Base-by-base conservation (phyloP, 2,113 vertebrate genomes). In the Sceloporus undulatus region DNA sequence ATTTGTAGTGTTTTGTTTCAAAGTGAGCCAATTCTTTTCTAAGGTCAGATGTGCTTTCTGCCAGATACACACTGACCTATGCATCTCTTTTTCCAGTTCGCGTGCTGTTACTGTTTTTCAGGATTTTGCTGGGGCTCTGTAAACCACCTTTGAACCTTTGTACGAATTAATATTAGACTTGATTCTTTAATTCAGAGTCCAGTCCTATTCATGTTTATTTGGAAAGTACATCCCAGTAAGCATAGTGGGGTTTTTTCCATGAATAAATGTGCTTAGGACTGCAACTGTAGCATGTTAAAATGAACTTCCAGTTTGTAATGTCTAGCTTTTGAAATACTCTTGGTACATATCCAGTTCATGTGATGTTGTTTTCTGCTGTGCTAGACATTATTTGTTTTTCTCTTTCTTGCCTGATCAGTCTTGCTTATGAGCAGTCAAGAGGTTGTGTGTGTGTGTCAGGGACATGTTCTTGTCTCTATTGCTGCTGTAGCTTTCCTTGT, bases 151-250 rank as follows among this genome's bases (percentile, higher is more conserved):
- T 82, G 73, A 40, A 18, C 29, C 76, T 75, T 65, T 92, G 13
- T 75, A 34, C 34, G 21, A 34, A 7, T 79, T 48, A 0, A 1
- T 78, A 25, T 80, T 87, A 54, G 19, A 10, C 65, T 56, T 75
- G 23, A 65, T 19, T 52, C 27, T 74, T 2, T 7, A 75, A 75
- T 87, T 62, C 9, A 68, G 54, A 38, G 42, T 54, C 29, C 71
- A 81, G 66, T 42, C 40, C 40, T 25, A 38, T 83, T 27, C 27
- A n/a, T 82, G 25, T 89, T 87, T 42, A 56, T 4, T 88, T 42
- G 59, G 29, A 29, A n/a, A 19, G 16, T 21, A 68, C 2, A 14
- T 42, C 78, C 27, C 38, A 81, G 27, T 74, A 10, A 84, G 29
- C 19, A 27, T 7, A 85, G 18, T n/a, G 65, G 29, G 38, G 18